A percentile compares a stretch with the other conserved stretches of the same genome.
Evolutionary conservation across 1,140 invertebrate species (phyloP).

Genomic region (Pachyrhynchus sulphureomaculatus): DNA sequence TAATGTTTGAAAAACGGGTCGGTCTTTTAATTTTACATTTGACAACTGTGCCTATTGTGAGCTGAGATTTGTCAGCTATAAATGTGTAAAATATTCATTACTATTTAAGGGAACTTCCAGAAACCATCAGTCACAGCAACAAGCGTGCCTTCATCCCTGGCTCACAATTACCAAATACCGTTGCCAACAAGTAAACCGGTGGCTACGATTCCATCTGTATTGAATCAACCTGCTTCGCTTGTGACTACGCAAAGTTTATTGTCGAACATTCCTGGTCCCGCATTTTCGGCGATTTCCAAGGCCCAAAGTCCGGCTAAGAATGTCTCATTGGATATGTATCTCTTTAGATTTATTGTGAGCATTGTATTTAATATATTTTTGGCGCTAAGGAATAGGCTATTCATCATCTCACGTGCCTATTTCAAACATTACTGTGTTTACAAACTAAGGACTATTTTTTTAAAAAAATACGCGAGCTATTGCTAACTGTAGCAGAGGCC

Average conservation of each 20-base stretch:
- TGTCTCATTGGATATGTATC: constrained; percentile 24
- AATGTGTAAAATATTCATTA: neutral
- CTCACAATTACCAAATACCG: constrained; percentile 72
- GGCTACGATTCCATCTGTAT: constrained; percentile 52
- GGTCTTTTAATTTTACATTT: too few species aligned
- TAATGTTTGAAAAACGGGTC: too few species aligned
- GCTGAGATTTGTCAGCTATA: too few species aligned
- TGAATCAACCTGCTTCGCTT: constrained; percentile 39
- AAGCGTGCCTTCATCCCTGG: constrained; percentile 48
- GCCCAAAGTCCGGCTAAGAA: constrained; percentile 36
- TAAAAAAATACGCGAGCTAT: too few species aligned
- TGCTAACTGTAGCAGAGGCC: too few species aligned
- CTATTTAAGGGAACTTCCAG: neutral
- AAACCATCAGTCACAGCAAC: neutral
- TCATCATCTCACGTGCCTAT: too few species aligned
- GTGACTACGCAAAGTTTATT: constrained; percentile 50
- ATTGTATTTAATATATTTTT: too few species aligned
- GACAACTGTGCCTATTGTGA: too few species aligned
- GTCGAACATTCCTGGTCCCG: constrained; percentile 54
- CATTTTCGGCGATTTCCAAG: constrained; percentile 49
- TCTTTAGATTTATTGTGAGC: neutral
- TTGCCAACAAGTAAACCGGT: constrained; percentile 57
- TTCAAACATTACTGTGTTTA: too few species aligned
- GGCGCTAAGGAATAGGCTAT: too few species aligned
- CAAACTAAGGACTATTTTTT: too few species aligned